These are phyloP conservation scores for Oostethus manadensis DNA, from an alignment of 2,113 vertebrate genomes.

Conservation along the genomic window DNA sequence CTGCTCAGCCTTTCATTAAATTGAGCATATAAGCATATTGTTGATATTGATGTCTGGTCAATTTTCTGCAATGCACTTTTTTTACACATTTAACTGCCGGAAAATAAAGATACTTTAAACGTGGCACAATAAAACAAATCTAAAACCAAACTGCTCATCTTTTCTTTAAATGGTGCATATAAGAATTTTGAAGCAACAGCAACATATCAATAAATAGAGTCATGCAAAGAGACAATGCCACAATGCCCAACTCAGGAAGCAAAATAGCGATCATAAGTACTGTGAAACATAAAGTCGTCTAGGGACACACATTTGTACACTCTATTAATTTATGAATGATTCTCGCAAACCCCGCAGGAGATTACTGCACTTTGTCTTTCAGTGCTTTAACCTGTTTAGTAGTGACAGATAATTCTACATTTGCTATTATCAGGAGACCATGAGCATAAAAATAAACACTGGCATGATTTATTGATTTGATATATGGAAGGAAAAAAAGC, in stretches of 20 bases:
- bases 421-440: conserved; percentile 35
- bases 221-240: conserved; percentile 30
- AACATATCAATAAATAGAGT: neutral
- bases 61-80: too few species aligned
- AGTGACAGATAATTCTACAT: conserved; percentile 25
- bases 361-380: conserved; percentile 58
- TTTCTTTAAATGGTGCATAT: too few species aligned
- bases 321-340: conserved; percentile 72
- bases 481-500: conserved; percentile 32
- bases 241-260: conserved; percentile 28
- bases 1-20: too few species aligned
- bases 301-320: conserved; percentile 65
- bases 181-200: too few species aligned
- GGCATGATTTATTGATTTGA: conserved; percentile 27
- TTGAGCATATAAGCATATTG: too few species aligned
- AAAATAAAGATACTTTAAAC: too few species aligned
- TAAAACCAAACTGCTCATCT: too few species aligned
- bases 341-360: conserved; percentile 49
- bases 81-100: too few species aligned
- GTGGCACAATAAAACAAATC: too few species aligned
- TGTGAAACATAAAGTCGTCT: conserved; percentile 54
- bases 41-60: too few species aligned
- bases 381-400: conserved; percentile 54
- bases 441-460: conserved; percentile 33
- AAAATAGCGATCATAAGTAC: conserved; percentile 52